Evolutionary conservation across 2,113 vertebrate species (phyloP).

Genomic region (Copsychus sechellarum): DNA sequence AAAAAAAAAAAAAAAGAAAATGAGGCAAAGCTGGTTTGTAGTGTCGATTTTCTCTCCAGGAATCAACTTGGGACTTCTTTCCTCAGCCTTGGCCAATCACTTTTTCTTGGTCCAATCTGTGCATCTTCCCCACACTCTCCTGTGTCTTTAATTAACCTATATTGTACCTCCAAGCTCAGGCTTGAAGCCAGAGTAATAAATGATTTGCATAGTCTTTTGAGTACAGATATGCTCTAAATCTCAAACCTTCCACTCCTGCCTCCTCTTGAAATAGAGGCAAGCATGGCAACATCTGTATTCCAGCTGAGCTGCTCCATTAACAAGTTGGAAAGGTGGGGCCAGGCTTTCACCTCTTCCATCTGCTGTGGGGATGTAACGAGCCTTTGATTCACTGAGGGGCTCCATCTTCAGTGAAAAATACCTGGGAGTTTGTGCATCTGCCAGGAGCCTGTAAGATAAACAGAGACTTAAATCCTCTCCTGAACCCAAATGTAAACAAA

Average conservation of each 20-base stretch:
- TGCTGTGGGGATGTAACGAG: not conserved
- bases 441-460: not conserved
- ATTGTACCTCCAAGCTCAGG: slow-evolving; percentile 30
- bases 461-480: slow-evolving; percentile 9
- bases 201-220: slow-evolving; percentile 43
- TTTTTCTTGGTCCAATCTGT: not conserved
- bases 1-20: no score
- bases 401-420: not conserved
- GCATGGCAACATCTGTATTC: slow-evolving; percentile 38
- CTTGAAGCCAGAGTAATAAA: slow-evolving; percentile 40
- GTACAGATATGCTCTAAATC: slow-evolving; percentile 24
- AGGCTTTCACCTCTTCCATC: slow-evolving; percentile 29
- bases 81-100: not conserved
- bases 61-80: not conserved
- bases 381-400: slow-evolving; percentile 16
- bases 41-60: not conserved
- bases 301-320: slow-evolving; percentile 23
- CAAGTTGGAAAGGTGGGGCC: slow-evolving; percentile 7
- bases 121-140: not conserved
- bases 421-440: not conserved
- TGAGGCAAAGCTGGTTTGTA: not conserved
- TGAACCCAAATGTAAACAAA: slow-evolving; percentile 29
- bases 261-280: not conserved
- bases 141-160: slow-evolving; percentile 61
- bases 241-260: not conserved